Percentiles rank a stretch among this genome's conserved stretches.
These are phyloP conservation scores for Epinephelus coioides DNA, from an alignment of 2,797 vertebrate genomes.

Conservation along the genomic window DNA sequence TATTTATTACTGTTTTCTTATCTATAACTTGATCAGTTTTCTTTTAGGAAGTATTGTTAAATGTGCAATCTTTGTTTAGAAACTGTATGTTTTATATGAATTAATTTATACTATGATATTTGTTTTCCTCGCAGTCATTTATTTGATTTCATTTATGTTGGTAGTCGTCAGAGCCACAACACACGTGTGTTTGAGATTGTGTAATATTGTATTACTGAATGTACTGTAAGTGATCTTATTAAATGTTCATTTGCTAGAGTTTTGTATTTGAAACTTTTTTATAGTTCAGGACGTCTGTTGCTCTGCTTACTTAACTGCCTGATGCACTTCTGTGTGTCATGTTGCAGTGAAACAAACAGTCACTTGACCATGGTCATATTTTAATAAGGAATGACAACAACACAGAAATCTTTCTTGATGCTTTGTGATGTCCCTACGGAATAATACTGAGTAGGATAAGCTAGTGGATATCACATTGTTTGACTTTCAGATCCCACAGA, in stretches of 20 bases:
- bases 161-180: constrained; percentile 20
- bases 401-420: background rate
- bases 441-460: constrained; percentile 19
- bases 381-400: constrained; percentile 13
- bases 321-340: background rate
- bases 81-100: constrained; percentile 62
- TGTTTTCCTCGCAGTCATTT: constrained; percentile 16
- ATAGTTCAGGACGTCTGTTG: background rate
- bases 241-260: constrained; percentile 65
- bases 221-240: constrained; percentile 56
- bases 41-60: constrained; percentile 46
- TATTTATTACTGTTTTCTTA: constrained; percentile 44
- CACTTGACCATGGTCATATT: constrained; percentile 14
- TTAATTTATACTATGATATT: constrained; percentile 47
- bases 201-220: constrained; percentile 42
- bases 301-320: background rate
- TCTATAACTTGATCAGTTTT: constrained; percentile 12
- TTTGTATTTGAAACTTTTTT: constrained; percentile 9
- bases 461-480: constrained; percentile 31
- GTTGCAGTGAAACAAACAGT: background rate
- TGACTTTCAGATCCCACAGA: constrained; percentile 46
- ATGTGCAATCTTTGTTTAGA: constrained; percentile 55
- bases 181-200: constrained; percentile 31
- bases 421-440: constrained; percentile 24
- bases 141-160: constrained; percentile 38